Base-by-base conservation (phyloP, 2,888 invertebrate species). In the Antitype chi region DNA sequence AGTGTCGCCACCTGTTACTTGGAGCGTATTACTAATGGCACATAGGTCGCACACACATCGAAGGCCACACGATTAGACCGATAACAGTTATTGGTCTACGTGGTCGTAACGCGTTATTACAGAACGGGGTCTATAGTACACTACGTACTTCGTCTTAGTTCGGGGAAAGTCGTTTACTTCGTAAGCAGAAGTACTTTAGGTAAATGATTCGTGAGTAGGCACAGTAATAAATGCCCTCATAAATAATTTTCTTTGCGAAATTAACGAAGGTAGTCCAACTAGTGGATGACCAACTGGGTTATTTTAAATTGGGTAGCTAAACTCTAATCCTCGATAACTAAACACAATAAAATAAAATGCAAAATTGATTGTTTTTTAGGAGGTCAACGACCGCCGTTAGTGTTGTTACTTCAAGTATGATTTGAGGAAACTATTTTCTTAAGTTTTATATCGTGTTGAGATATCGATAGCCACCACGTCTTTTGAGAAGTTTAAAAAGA, bases 1-100 rank as follows among this genome's bases (percentile, higher is more conserved):
- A 49, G 74, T 80, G 64, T 70, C 70, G 74, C 85, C 87, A 87
- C 87, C 85, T 87, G 88, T 88, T 88, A 85, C 88, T n/a, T 82
- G 62, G 38, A 9, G 20, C 53, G 57, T 62, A 11, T 38, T 77
- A 84, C 38, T 69, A 76, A 64, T 57, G 49, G 11, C 60, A 11
- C 60, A 11, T 66, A 32, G 55, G 55, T 66, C 52, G 63, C 70
- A 75, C 74, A 75, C 70, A 81, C 70, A 80, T 66, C 63, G 70
- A 72, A 78, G 38, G 62, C 63, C 63, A 64, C 52, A 11, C 60
- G 70, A 63, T 84, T 78, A 77, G n/a, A 62, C 53, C 74, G 63
- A 74, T 76, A 86, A 81, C 76, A 60, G 78, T 80, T 87, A 84
- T 79, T 67, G 68, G 63, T 23, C 57, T 74, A 60, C 38, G 72